Base-by-base conservation (phyloP, 2,797 vertebrate genomes). In the Rhadinocentrus ornatus region DNA sequence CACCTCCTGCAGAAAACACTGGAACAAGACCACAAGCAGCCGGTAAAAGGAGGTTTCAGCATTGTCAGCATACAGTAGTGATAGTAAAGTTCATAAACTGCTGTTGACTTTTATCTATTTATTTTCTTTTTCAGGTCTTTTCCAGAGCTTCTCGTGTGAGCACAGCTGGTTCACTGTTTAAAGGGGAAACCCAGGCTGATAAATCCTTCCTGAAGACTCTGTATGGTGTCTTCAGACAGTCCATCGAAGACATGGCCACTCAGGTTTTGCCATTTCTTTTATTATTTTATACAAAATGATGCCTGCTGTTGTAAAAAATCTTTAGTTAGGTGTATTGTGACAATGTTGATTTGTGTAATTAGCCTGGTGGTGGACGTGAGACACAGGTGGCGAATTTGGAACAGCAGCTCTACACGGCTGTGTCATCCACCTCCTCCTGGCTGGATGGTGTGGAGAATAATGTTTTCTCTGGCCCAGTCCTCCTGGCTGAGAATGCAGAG, bases 401-500 rank as follows among this genome's bases (percentile, higher is more conserved):
- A 60, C 96, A 96, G 83, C 97, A 96, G 86, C 88, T 99, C 8
- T 98, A 96, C 76, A 90, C 94, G 15, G 96, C 96, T 3, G 93
- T 97, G 59, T 93, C 95, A 27, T 95, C 96, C n/a, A 95, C 96
- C 0, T 97, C 96, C 0, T 79, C 92, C 16, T 99, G 98, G 97
- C 82, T 99, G 77, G 96, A 99, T 86, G 92, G 93, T 12, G 95
- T 99, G 3, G 97, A 99, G 86, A 96, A 96, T 77, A 93, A 72
- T 1, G 87, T 97, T 37, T 96, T 99, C 88, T 94, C 96, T 56
- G 91, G 95, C 57, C 89, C 94, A 1, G 90, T 93, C 55, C 89
- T 95, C 27, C 84, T 95, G 66, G 92, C 94, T n/a, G 95, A 96
- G 86, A 93, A 95, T 64, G 82, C 93, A 18, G 95, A 97, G 84